Conservation (phyloP, 2,888 invertebrate genomes). For the Drosophila borborema region DNA sequence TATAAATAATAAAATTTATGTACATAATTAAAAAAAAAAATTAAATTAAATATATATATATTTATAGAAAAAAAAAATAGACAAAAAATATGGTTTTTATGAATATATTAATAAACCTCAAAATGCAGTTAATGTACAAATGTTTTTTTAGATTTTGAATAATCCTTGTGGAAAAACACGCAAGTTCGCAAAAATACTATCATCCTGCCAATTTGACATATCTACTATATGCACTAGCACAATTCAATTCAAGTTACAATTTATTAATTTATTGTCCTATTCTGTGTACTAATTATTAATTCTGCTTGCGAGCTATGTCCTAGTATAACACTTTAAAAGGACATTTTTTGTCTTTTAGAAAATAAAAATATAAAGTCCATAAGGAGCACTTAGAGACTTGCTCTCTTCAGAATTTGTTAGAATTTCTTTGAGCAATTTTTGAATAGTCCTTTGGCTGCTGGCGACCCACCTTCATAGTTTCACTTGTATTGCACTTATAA, state of each 20-base stretch:
- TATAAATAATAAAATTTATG: too few species aligned
- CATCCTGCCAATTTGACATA: neutral
- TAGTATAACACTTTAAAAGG: neutral
- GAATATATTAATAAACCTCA: too few species aligned
- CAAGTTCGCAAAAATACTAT: neutral
- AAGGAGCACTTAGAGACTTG: neutral
- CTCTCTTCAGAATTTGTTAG: too few species aligned
- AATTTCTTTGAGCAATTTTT: neutral
- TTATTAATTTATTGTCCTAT: neutral
- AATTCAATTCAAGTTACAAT: neutral
- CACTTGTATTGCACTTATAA: conserved; percentile 20
- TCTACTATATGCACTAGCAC: neutral
- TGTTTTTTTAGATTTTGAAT: neutral
- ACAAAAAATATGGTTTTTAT: too few species aligned
- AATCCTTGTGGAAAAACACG: neutral
- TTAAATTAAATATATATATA: too few species aligned
- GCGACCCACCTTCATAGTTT: conserved; percentile 78
- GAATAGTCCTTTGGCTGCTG: neutral
- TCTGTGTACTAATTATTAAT: neutral
- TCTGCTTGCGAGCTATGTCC: neutral
- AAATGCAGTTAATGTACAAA: too few species aligned
- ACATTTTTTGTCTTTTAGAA: neutral
- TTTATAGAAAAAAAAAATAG: too few species aligned
- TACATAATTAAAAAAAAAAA: too few species aligned
- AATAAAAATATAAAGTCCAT: neutral